phyloP scores from a whole-genome alignment of 2,888 invertebrate species.

The Pterobdella sp. region DNA sequence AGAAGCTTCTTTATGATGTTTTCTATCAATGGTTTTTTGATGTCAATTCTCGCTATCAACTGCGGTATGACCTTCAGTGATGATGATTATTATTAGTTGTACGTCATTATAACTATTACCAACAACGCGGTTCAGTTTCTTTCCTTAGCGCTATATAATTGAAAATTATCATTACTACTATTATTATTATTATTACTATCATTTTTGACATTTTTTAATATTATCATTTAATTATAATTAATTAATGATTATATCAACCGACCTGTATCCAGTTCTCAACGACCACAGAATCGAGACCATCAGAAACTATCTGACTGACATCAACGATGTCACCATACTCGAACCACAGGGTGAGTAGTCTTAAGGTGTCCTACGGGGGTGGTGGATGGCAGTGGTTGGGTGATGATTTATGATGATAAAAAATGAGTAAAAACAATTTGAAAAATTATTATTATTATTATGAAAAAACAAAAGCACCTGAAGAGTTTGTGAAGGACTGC shows the following conservation, averaged over 20 bases:
- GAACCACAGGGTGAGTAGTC: slow-evolving; percentile 89
- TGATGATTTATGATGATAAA: not conserved
- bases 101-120: too few species aligned
- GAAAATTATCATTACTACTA: too few species aligned
- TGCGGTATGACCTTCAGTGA: slow-evolving; percentile 79
- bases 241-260: not conserved
- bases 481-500: slow-evolving; percentile 45
- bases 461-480: not conserved
- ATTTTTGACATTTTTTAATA: too few species aligned
- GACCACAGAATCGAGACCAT: slow-evolving; percentile 83
- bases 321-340: slow-evolving; percentile 90
- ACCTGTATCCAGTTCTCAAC: slow-evolving; percentile 96
- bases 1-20: slow-evolving; percentile 83
- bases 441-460: not conserved
- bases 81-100: too few species aligned
- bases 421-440: not conserved
- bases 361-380: slow-evolving; percentile 83
- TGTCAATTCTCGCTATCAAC: slow-evolving; percentile 92
- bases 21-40: slow-evolving; percentile 76
- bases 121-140: too few species aligned
- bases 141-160: too few species aligned
- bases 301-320: slow-evolving; percentile 84
- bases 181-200: too few species aligned
- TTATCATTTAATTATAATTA: too few species aligned
- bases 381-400: not conserved